Base-by-base conservation (phyloP, 2,888 invertebrate species). In the Aspidapion aeneum region DNA sequence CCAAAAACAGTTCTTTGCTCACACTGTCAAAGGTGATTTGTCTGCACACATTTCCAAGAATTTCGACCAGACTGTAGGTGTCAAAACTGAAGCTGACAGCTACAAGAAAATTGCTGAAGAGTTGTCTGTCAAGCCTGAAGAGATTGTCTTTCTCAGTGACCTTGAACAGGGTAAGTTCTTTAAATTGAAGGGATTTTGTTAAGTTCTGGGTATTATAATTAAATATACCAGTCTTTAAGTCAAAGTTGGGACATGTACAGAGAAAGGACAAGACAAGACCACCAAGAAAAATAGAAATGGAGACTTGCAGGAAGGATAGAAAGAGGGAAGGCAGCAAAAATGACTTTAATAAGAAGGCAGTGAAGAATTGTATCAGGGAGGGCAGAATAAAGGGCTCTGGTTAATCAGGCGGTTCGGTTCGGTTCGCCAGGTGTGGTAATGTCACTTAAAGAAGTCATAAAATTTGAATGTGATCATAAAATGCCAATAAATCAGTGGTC, bases 71-170 rank as follows among this genome's bases (percentile, higher is more conserved):
- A 86, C 85, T 2, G 84, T 91, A 63, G 98, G 98, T 0, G 78
- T 84, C 22, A 98, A 98, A 78, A 87, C 87, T 68, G 91, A 94
- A 69, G 74, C 83, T 0, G 79, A 82, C 1, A 96, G 96, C 72
- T 98, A 97, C 78, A 82, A 81, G 60, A 87, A 87, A 55, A 96
- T 98, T 65, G 83, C 87, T 1, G 82, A 86, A 69, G 83, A 88
- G 71, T 84, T 96, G 54, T 83, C 83, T 57, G 82, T 83, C 64
- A 81, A 84, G 49, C 79, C 90, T 17, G 85, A 86, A 7, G 86
- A 91, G 65, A 85, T 95, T 56, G 75, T 96, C 17, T 98, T 96
- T 78, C 83, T 97, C 16, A 96, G 96, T 52, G 97, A 98, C 78
- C 83, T 92, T 72, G 81, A 87, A 1, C 87, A 87, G 85, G 95